Conservation (phyloP, 2,888 invertebrate genomes). For the Noctua comes region DNA sequence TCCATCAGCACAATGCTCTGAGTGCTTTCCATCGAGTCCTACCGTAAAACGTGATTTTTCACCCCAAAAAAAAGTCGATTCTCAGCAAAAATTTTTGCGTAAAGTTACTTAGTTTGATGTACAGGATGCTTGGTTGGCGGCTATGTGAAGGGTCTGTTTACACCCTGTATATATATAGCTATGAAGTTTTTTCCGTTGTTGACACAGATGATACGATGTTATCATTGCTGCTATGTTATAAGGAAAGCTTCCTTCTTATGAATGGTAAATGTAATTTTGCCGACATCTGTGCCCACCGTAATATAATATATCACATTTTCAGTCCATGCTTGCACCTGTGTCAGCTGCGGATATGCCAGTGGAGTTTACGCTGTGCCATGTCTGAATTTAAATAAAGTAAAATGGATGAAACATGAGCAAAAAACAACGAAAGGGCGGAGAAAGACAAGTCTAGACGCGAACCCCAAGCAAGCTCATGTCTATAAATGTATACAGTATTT, state of each 20-base stretch:
- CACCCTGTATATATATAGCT: too few species aligned
- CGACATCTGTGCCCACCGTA: slow-evolving; percentile 18
- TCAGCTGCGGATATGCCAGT: neutral
- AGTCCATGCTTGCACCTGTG: slow-evolving; percentile 27
- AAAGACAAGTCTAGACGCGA: slow-evolving; percentile 6
- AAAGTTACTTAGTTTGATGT: too few species aligned
- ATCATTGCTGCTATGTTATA: slow-evolving; percentile 4
- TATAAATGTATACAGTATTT: slow-evolving; percentile 5
- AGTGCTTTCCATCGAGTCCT: too few species aligned
- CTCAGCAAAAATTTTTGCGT: too few species aligned
- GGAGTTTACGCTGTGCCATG: neutral
- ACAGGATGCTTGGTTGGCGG: too few species aligned
- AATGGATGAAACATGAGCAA: slow-evolving; percentile 31
- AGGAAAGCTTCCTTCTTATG: slow-evolving; percentile 15
- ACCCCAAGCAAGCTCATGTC: neutral
- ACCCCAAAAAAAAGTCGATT: too few species aligned
- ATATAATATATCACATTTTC: slow-evolving; percentile 32
- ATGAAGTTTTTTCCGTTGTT: slow-evolving; percentile 25
- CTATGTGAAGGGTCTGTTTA: too few species aligned
- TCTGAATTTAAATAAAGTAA: slow-evolving; percentile 33
- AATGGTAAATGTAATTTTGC: slow-evolving; percentile 40
- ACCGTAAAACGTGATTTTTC: too few species aligned
- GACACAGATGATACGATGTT: slow-evolving; percentile 22
- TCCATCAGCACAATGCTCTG: too few species aligned
- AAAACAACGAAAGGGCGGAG: slow-evolving; percentile 28